Percentiles rank a stretch among this genome's conserved stretches.
Conservation (phyloP, 2,888 invertebrate genomes). For the Xestia xanthographa region DNA sequence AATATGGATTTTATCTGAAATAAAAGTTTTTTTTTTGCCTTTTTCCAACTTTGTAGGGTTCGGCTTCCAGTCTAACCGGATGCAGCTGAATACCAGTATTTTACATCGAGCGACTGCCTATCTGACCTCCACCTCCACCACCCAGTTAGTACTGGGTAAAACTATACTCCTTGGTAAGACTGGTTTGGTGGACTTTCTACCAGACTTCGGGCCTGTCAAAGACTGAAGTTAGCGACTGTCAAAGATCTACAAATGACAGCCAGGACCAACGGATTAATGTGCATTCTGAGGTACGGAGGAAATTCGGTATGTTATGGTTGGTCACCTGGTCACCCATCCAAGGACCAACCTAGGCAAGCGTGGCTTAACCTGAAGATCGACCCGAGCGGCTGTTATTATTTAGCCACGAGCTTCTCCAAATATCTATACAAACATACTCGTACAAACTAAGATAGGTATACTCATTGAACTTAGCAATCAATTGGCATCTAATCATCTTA, state of each 20-base stretch:
- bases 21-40: no score
- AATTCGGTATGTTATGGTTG: no score
- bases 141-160: background rate
- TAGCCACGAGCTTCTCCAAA: no score
- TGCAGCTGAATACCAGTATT: background rate
- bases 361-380: no score
- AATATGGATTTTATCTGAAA: no score
- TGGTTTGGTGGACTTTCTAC: background rate
- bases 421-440: background rate
- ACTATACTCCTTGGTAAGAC: background rate
- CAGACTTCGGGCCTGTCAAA: no score
- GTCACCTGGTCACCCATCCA: no score
- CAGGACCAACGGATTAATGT: background rate
- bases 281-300: no score
- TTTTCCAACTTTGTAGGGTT: background rate
- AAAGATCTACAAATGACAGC: background rate
- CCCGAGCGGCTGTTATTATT: no score
- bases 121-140: background rate
- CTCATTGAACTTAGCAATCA: slow-evolving; percentile 66
- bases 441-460: slow-evolving; percentile 11
- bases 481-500: slow-evolving; percentile 78
- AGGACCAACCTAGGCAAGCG: no score
- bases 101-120: background rate
- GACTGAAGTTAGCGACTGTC: background rate
- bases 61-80: background rate